Evolutionary conservation across 30 jellyfish, hydroid and myxozoan genomes (phyloP).

Genomic region (Pelagia noctiluca): DNA sequence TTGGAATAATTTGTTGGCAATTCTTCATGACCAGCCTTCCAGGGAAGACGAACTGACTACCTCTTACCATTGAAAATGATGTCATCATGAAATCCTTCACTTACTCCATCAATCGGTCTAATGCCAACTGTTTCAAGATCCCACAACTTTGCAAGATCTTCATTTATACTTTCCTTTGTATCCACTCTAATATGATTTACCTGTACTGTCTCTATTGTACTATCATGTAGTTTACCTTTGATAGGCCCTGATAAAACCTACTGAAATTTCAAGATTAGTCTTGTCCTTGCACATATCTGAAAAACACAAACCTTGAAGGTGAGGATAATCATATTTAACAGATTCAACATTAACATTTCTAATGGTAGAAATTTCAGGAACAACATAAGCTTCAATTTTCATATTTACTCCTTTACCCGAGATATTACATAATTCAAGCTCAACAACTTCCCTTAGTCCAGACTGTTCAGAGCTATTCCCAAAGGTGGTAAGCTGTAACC

Average conservation of each 20-base stretch:
- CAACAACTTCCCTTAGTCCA: background rate
- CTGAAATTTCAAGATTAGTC: slow-evolving; percentile 29
- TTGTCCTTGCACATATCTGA: slow-evolving; percentile 31
- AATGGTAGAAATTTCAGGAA: slow-evolving; percentile 11
- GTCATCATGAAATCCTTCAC: slow-evolving; percentile 15
- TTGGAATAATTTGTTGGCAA: slow-evolving; percentile 41
- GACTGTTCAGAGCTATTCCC: slow-evolving; percentile 18
- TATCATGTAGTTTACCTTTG: slow-evolving; percentile 4
- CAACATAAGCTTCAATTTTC: slow-evolving; percentile 43
- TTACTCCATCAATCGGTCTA: slow-evolving; percentile 25
- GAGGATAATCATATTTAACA: background rate
- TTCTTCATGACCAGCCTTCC: slow-evolving; percentile 4
- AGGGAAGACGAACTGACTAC: slow-evolving; percentile 13
- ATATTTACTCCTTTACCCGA: background rate
- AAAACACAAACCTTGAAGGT: background rate
- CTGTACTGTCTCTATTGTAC: slow-evolving; percentile 4
- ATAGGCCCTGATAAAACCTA: slow-evolving; percentile 28
- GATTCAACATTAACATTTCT: background rate
- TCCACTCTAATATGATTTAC: too few relatives aligned
- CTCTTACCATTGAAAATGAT: slow-evolving; percentile 43
- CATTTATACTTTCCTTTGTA: background rate
- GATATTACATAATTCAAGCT: background rate
- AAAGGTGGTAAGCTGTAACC: slow-evolving; percentile 31
- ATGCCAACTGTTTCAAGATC: slow-evolving; percentile 50
- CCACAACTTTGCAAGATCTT: slow-evolving; percentile 4